Evolutionary conservation across 2,113 vertebrate genomes (phyloP).

Genomic region (Orcinus orca): DNA sequence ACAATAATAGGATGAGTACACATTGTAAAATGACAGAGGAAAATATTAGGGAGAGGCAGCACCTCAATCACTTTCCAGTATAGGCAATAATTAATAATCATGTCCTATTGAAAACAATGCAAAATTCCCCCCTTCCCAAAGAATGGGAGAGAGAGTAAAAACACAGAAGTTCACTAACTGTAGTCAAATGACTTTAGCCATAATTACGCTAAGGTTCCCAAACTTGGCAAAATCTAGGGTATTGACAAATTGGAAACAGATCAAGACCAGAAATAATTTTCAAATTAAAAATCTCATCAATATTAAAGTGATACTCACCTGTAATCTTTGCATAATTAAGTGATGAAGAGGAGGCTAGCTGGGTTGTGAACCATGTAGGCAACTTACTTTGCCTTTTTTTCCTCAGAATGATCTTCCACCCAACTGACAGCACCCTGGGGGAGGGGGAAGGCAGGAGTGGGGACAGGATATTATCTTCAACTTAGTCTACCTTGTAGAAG

Average conservation of each 20-base stretch:
- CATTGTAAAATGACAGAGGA: neutral
- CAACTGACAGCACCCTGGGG: neutral
- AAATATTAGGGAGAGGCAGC: neutral
- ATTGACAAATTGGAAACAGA: neutral
- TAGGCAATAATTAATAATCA: neutral
- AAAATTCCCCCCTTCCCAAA: neutral
- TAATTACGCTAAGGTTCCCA: neutral
- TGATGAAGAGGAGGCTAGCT: too few species aligned
- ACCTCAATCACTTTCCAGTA: neutral
- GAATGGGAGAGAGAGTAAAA: neutral
- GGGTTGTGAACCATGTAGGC: neutral
- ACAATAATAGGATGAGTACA: neutral
- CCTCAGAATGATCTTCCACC: neutral
- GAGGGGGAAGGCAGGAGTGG: neutral
- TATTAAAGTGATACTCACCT: neutral
- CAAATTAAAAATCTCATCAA: neutral
- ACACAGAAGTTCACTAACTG: neutral
- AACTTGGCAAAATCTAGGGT: neutral
- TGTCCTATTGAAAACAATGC: neutral
- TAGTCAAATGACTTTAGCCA: neutral
- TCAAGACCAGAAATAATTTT: neutral
- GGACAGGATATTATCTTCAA: conserved; percentile 35
- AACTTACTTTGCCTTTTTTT: neutral
- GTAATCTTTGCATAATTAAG: neutral
- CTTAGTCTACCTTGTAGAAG: neutral